phyloP scores from a whole-genome alignment of 2,888 invertebrate genomes.

The Nematopogon swammerdamellus region DNA sequence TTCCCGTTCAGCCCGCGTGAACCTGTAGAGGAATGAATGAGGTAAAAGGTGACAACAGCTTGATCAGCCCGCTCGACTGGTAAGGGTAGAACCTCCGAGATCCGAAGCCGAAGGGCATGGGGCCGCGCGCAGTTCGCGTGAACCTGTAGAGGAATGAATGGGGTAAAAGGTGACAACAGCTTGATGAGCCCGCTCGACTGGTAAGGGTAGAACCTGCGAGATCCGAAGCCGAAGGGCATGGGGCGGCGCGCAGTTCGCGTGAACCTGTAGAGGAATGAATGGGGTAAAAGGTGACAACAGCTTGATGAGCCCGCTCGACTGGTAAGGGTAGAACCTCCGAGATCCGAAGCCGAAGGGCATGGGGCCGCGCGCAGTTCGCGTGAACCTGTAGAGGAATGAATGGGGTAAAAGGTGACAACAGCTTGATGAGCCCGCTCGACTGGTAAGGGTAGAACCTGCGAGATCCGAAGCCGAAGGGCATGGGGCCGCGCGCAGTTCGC shows the following conservation, averaged over 20 bases:
- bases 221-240: constrained; percentile 68
- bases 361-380: constrained; percentile 68
- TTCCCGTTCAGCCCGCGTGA: constrained; percentile 70
- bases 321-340: constrained; percentile 65
- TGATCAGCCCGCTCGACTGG: constrained; percentile 30
- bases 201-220: constrained; percentile 68
- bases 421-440: constrained; percentile 25
- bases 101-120: constrained; percentile 69
- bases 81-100: constrained; percentile 69
- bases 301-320: constrained; percentile 27
- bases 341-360: constrained; percentile 70
- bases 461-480: constrained; percentile 68
- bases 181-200: constrained; percentile 29
- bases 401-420: too few relatives aligned
- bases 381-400: constrained; percentile 73
- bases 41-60: too few relatives aligned
- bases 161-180: too few relatives aligned
- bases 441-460: constrained; percentile 66
- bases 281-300: too few relatives aligned
- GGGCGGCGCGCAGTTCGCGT: constrained; percentile 69
- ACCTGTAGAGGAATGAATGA: constrained; percentile 69
- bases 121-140: constrained; percentile 67
- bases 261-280: constrained; percentile 70
- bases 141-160: constrained; percentile 69
- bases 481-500: constrained; percentile 67